phyloP scores from a whole-genome alignment of 2,797 vertebrate genomes.

The Sebastolobus altivelis region DNA sequence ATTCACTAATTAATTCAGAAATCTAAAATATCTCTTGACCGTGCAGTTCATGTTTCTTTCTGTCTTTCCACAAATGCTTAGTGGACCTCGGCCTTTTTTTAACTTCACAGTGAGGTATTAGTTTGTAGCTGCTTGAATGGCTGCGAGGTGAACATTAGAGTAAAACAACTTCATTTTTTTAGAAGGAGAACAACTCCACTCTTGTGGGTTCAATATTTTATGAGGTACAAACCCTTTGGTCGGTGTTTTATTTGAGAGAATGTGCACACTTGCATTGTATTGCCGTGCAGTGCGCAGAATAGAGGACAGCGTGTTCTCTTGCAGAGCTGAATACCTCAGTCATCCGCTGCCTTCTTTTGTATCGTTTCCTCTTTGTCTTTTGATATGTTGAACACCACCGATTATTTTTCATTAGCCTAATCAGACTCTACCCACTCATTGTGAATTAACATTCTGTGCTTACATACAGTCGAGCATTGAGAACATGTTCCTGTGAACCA shows the following conservation, averaged over 20 bases:
- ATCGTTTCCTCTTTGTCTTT: constrained; percentile 15
- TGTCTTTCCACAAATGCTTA: neutral
- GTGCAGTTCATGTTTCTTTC: neutral
- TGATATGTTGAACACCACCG: neutral
- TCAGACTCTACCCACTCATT: constrained; percentile 6
- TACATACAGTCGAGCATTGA: neutral
- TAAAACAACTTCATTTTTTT: constrained; percentile 50
- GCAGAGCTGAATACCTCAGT: constrained; percentile 8
- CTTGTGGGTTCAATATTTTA: constrained; percentile 69
- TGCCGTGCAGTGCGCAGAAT: constrained; percentile 20
- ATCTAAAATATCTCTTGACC: constrained; percentile 14
- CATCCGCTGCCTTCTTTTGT: neutral
- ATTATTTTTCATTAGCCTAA: constrained; percentile 9
- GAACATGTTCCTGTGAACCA: constrained; percentile 2
- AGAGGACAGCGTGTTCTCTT: constrained; percentile 13
- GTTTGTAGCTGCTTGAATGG: constrained; percentile 31
- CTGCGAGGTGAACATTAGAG: constrained; percentile 48
- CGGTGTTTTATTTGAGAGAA: constrained; percentile 43
- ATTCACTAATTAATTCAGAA: neutral
- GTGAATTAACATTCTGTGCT: constrained; percentile 9
- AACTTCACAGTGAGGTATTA: constrained; percentile 29
- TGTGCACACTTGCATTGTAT: constrained; percentile 11
- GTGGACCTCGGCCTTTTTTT: neutral
- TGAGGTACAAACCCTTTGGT: constrained; percentile 61
- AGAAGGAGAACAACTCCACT: constrained; percentile 50